Conservation (phyloP, 37 sponge, comb jelly and placozoan species). For the Ephydatia muelleri region DNA sequence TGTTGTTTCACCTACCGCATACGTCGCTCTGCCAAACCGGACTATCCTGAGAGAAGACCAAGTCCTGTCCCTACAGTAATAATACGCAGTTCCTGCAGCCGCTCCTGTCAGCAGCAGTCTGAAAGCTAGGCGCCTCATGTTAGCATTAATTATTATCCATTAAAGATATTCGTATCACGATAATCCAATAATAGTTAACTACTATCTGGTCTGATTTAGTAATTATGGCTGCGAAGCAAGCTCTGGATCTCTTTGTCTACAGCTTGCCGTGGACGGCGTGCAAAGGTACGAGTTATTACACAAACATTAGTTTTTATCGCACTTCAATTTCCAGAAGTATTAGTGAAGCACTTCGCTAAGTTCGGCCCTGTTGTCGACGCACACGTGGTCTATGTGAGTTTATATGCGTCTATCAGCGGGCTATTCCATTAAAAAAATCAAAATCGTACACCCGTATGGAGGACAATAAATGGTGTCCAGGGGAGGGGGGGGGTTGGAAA, state of each 20-base stretch:
- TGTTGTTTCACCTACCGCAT: constrained; percentile 50
- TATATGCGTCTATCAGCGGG: no score
- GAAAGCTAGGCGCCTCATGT: background rate
- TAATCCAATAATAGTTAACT: no score
- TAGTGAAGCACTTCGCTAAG: constrained; percentile 29
- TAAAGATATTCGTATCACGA: no score
- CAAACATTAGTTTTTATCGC: background rate
- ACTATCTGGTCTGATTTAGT: no score
- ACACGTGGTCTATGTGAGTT: constrained; percentile 34
- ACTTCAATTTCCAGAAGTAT: constrained; percentile 2
- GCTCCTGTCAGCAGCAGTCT: constrained; percentile 10
- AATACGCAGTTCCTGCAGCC: constrained; percentile 4
- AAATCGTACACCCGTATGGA: no score
- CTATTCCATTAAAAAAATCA: no score
- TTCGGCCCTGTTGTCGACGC: constrained; percentile 24
- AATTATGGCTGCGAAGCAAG: background rate
- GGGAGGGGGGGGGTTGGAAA: no score
- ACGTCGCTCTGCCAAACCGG: constrained; percentile 79
- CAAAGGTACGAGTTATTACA: background rate
- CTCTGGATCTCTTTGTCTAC: constrained; percentile 2
- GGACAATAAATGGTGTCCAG: no score
- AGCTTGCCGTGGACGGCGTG: constrained; percentile 33
- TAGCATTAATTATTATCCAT: background rate
- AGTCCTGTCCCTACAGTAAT: constrained; percentile 15
- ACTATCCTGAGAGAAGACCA: constrained; percentile 64